Base-by-base conservation (phyloP, 1,140 invertebrate species). In the Drosophila auraria region DNA sequence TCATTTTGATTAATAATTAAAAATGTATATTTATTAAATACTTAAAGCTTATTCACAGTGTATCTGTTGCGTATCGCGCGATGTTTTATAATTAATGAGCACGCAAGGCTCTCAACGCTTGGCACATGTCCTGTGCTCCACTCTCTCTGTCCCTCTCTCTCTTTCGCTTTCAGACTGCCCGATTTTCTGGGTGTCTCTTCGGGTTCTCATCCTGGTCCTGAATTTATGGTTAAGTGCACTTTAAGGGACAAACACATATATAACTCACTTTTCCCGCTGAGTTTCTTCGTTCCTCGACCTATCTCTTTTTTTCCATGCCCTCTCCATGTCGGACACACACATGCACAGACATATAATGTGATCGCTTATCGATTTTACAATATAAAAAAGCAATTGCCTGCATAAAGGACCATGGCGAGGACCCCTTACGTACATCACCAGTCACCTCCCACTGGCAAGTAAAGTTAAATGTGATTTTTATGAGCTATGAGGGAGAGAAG, bases 281-380 rank as follows among this genome's bases (percentile, higher is more conserved):
- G 78, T 82, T 82, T 75, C 83, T 70, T 70, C 71, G 30, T 30
- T 54, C 38, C 40, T 23, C 49, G 14, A 40, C 40, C 63, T 47
- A 47, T 69, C 64, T 69, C 38, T 14, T 63, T 64, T 60, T 51
- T 71, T 17, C 11, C 20, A 2, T 40, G 66, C 49, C 44, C 59
- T 38, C 62, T 47, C 23, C 30, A 9, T 47, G 30, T 70, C 36
- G 23, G 33, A 33, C 63, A 49, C 30, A 45, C 33, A 59, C 71
- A 42, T 45, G 27, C 36, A 59, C 78, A 74, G 66, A 50, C 69
- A 71, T 68, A 90, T 90, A 86, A 90, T 90, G 86, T 90, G 86
- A 90, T 90, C 86, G 86, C 87, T 90, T 90, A 90, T 90, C 86
- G 86, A 90, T 90, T 90, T 90, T 90, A 90, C 86, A 90, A 90